Evolutionary conservation across 1,140 invertebrate genomes (phyloP).

Genomic region (Meloidogyne chitwoodi): DNA sequence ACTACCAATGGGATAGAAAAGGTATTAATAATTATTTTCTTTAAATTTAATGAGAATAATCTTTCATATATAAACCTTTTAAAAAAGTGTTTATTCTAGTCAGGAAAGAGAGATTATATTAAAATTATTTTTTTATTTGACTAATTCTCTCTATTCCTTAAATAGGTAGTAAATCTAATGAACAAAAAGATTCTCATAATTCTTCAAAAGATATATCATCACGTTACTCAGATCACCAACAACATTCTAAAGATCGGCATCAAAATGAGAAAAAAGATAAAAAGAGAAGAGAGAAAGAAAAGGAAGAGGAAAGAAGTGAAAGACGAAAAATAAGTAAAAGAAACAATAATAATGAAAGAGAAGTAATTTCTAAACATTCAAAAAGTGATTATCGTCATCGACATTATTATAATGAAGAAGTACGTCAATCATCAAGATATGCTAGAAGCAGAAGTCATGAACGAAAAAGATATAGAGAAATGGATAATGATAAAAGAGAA

Average conservation of each 20-base stretch:
- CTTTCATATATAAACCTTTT: no score
- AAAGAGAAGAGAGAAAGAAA: background rate
- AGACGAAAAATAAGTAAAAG: background rate
- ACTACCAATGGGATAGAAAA: conserved; percentile 52
- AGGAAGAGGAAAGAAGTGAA: background rate
- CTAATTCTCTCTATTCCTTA: background rate
- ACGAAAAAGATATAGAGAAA: background rate
- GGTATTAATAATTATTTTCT: background rate
- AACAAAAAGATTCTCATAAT: background rate
- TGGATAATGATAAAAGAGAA: background rate
- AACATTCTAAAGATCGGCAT: background rate
- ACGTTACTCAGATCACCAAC: background rate
- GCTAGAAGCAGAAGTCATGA: background rate
- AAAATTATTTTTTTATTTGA: background rate
- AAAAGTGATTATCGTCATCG: background rate
- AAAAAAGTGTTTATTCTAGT: no score
- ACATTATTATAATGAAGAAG: background rate
- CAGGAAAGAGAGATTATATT: no score
- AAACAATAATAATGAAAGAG: background rate
- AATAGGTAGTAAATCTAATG: background rate
- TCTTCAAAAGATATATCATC: background rate
- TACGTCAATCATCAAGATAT: background rate
- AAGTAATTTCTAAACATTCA: background rate
- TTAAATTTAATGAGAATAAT: no score
- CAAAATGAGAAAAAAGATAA: background rate